phyloP scores from a whole-genome alignment of 2,888 invertebrate genomes.

The Mimas tiliae region DNA sequence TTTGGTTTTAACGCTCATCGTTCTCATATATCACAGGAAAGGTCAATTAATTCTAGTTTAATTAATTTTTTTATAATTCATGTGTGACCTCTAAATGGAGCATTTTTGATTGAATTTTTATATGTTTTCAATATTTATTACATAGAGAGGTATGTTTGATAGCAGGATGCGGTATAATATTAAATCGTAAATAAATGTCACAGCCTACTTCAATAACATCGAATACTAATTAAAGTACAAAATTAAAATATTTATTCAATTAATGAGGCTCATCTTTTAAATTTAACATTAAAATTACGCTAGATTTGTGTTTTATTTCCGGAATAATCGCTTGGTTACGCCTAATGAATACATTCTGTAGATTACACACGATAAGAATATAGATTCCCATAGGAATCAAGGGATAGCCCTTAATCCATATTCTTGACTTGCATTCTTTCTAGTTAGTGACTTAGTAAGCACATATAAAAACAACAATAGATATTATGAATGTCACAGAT shows the following conservation, averaged over 20 bases:
- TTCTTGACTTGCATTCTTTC: no score
- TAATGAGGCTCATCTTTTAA: background rate
- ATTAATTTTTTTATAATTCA: slow-evolving; percentile 15
- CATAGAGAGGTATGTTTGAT: background rate
- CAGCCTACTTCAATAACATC: background rate
- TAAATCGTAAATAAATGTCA: slow-evolving; percentile 12
- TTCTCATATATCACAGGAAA: slow-evolving; percentile 15
- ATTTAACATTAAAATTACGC: background rate
- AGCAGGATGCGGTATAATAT: background rate
- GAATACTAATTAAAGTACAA: background rate
- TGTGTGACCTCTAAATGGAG: slow-evolving; percentile 27
- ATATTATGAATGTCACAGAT: no score
- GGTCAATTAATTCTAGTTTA: slow-evolving; percentile 24
- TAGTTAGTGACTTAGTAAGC: no score
- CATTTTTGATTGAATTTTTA: slow-evolving; percentile 25
- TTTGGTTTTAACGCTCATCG: background rate
- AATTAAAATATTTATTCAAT: background rate
- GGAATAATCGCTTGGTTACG: background rate
- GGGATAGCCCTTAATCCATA: no score
- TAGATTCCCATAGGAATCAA: no score
- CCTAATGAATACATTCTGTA: no score
- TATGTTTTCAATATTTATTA: slow-evolving; percentile 10
- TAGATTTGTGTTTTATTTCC: background rate
- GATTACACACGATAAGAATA: no score
- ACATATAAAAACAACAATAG: no score